Conservation (phyloP, 2,888 invertebrate species). For the Cheilosia grossa region DNA sequence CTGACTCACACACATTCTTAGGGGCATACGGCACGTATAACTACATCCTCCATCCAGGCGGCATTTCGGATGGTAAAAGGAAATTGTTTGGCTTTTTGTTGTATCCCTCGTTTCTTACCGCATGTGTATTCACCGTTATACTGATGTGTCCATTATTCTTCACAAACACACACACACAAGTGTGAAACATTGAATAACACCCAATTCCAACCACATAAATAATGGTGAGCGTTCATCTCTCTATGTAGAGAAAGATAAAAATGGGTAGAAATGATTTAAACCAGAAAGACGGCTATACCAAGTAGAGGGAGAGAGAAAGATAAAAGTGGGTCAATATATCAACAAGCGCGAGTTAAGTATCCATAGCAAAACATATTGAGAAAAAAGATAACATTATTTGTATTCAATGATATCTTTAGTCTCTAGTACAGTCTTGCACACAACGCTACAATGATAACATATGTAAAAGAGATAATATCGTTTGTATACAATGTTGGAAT, state of each 20-base stretch:
- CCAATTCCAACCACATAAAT: conserved; percentile 14
- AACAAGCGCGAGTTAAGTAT: no score
- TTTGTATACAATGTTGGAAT: no score
- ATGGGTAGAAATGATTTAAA: neutral
- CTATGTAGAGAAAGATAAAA: neutral
- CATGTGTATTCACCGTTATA: neutral
- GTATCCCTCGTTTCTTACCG: neutral
- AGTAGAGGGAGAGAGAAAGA: conserved; percentile 9
- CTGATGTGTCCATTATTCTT: conserved; percentile 10
- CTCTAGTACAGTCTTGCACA: no score
- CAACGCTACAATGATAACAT: no score
- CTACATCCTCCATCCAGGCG: neutral
- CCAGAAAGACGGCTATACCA: conserved; percentile 29
- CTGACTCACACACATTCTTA: neutral
- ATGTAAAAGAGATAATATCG: no score
- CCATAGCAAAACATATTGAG: no score
- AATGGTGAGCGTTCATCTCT: no score
- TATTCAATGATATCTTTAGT: no score
- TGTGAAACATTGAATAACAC: conserved; percentile 46
- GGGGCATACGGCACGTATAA: neutral
- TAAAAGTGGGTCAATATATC: conserved; percentile 60
- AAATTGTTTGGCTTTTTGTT: neutral
- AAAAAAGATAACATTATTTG: no score
- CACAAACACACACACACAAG: conserved; percentile 9
- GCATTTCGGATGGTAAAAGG: neutral